A percentile compares a stretch with the other conserved stretches of the same genome.
Conservation (phyloP, 2,113 vertebrate species). For the Pogonocichla stellata region DNA sequence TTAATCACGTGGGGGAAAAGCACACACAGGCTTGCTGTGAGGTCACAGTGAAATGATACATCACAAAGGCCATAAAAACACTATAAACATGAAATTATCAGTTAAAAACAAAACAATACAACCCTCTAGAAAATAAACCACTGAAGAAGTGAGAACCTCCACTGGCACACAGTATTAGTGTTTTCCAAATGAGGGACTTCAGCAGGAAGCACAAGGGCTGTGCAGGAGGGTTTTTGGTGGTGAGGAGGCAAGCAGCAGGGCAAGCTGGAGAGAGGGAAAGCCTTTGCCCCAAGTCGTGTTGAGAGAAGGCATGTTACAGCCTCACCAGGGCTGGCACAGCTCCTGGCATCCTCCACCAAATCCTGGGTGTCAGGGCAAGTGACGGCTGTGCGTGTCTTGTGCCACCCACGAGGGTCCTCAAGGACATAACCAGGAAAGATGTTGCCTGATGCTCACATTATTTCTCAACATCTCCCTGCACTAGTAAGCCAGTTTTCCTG, state of each 20-base stretch:
- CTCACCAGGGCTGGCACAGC: rapidly evolving
- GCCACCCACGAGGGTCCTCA: neutral
- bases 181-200: neutral
- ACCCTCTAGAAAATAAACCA: neutral
- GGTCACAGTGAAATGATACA: neutral
- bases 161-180: neutral
- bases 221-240: neutral
- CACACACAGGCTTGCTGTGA: neutral
- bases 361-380: neutral
- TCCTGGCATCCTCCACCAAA: neutral
- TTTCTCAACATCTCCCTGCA: neutral
- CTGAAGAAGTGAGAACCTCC: neutral
- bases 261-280: neutral
- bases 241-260: neutral
- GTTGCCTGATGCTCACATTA: neutral
- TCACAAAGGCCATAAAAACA: neutral
- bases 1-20: neutral
- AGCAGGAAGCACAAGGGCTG: neutral
- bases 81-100: neutral
- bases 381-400: rapidly evolving
- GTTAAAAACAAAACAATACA: too few species aligned
- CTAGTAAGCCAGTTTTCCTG: neutral
- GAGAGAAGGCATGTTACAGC: neutral
- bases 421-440: neutral
- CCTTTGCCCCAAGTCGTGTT: neutral